phyloP scores from a whole-genome alignment of 2,113 vertebrate species.

The human region DNA sequence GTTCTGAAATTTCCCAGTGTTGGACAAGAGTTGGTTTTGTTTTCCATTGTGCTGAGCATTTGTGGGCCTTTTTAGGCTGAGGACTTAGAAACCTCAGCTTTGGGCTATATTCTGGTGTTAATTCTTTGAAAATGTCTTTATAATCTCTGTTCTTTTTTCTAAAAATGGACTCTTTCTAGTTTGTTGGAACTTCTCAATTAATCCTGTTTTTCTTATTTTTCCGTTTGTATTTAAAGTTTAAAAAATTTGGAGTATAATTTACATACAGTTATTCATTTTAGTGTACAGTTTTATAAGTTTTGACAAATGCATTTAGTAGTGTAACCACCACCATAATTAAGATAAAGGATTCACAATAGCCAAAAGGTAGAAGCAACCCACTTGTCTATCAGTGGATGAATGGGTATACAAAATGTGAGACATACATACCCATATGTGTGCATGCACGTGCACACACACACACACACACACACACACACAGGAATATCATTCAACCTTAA shows the following conservation, averaged over 20 bases:
- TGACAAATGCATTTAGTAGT: not conserved
- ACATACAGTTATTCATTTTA: not conserved
- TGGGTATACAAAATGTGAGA: not conserved
- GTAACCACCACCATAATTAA: not conserved
- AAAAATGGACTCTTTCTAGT: not conserved
- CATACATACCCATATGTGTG: not conserved
- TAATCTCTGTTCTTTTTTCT: not conserved
- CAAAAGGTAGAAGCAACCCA: not conserved
- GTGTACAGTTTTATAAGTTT: not conserved
- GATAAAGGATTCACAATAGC: not conserved
- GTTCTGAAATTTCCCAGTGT: not conserved
- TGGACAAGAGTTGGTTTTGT: not conserved
- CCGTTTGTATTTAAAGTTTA: not conserved
- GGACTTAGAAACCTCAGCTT: not conserved
- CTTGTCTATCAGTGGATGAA: not conserved
- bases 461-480: not conserved
- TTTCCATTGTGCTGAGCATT: not conserved
- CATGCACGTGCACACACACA: fast-evolving
- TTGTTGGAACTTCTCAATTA: not conserved
- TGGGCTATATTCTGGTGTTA: not conserved
- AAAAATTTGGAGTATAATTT: not conserved
- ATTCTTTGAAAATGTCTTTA: not conserved
- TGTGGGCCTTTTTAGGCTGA: not conserved
- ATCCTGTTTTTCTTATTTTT: conserved; percentile 4
- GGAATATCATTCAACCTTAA: not conserved